These are phyloP conservation scores for Caenorhabditis sinica DNA, from an alignment of 2,888 invertebrate genomes.

Conservation along the genomic window DNA sequence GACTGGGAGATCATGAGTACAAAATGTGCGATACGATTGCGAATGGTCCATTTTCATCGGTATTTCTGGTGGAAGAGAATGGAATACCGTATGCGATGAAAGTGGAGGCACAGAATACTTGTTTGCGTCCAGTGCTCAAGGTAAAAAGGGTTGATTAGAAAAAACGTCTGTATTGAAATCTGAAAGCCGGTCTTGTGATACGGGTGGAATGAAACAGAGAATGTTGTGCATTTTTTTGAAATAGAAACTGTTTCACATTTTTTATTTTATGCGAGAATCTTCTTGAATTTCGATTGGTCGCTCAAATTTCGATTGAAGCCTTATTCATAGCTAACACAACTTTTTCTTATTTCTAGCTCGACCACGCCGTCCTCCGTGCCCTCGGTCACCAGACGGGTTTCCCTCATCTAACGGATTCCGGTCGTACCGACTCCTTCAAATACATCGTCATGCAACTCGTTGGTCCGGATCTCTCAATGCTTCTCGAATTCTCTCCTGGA, in stretches of 20 bases:
- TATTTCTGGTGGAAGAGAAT: constrained; percentile 62
- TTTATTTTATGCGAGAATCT: no score
- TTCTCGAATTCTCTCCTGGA: constrained; percentile 54
- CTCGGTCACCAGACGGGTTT: constrained; percentile 54
- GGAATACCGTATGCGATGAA: constrained; percentile 66
- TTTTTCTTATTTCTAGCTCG: constrained; percentile 36
- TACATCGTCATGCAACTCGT: constrained; percentile 78
- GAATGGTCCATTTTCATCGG: constrained; percentile 62
- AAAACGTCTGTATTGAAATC: neutral
- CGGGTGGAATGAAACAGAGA: no score
- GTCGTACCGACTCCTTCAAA: constrained; percentile 73
- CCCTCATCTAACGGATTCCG: constrained; percentile 64
- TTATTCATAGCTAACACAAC: neutral
- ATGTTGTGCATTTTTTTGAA: no score
- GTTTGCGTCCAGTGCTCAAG: constrained; percentile 61
- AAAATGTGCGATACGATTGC: constrained; percentile 50
- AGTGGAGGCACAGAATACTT: constrained; percentile 57
- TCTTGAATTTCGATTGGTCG: no score
- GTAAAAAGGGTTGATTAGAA: neutral
- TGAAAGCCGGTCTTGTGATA: no score
- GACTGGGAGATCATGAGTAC: constrained; percentile 53
- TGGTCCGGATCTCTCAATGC: constrained; percentile 60
- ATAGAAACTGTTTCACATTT: no score
- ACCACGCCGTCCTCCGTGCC: constrained; percentile 54
- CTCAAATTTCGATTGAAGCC: no score